phyloP scores from a whole-genome alignment of 1,140 invertebrate genomes.

The Eulimnadia texana region DNA sequence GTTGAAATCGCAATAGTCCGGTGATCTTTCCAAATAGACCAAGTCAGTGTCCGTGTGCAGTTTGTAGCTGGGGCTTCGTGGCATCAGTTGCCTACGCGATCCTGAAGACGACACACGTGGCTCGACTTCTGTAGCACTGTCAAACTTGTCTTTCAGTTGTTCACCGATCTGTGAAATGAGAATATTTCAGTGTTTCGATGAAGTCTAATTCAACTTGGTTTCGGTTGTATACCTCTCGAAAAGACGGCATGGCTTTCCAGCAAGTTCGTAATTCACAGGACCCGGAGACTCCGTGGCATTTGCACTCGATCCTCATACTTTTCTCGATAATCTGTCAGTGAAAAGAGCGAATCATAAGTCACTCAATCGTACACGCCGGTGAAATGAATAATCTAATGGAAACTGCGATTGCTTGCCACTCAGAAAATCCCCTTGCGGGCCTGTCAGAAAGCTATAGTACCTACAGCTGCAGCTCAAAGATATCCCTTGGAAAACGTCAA shows the following conservation, averaged over 20 bases:
- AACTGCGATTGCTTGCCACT: too few species aligned
- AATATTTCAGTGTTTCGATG: not conserved
- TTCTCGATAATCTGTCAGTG: slow-evolving; percentile 23
- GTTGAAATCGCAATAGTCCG: slow-evolving; percentile 30
- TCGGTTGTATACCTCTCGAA: slow-evolving; percentile 27
- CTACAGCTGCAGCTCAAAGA: not conserved
- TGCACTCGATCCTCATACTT: slow-evolving; percentile 34
- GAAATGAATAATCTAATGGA: too few species aligned
- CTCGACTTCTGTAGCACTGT: slow-evolving; percentile 29
- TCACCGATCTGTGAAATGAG: slow-evolving; percentile 25
- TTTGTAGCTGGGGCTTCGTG: slow-evolving; percentile 24
- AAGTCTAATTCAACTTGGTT: not conserved
- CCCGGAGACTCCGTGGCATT: slow-evolving; percentile 38
- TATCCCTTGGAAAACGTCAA: not conserved
- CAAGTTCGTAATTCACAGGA: slow-evolving; percentile 37
- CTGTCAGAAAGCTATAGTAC: not conserved
- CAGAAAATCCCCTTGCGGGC: not conserved
- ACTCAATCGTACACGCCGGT: not conserved
- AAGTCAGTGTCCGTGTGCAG: slow-evolving; percentile 29
- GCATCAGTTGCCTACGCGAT: slow-evolving; percentile 23
- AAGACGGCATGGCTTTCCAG: slow-evolving; percentile 35
- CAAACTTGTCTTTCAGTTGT: slow-evolving; percentile 30
- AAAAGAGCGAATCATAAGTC: not conserved
- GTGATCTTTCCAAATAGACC: slow-evolving; percentile 32
- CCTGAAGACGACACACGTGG: slow-evolving; percentile 19